Conservation (phyloP, 2,113 vertebrate genomes). For the Sisor rabdophorus region DNA sequence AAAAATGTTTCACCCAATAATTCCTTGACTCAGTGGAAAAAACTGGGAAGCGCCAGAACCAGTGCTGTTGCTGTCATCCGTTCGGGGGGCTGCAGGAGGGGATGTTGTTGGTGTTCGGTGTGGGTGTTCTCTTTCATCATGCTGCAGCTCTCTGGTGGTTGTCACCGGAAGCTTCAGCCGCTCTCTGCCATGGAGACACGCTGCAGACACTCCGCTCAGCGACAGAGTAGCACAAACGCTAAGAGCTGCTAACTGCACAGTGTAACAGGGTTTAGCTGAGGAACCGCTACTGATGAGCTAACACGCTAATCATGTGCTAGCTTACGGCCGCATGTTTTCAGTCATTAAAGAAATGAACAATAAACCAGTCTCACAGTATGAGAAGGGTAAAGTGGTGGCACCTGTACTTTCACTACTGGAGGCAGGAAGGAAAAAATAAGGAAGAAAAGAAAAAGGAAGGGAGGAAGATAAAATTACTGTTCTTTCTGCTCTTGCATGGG, state of each 20-base stretch:
- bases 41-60: constrained; percentile 6
- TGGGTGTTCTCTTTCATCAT: constrained; percentile 24
- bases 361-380: not conserved
- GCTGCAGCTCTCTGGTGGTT: constrained; percentile 20
- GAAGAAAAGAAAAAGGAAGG: too few relatives aligned
- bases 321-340: not conserved
- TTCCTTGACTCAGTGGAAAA: not conserved
- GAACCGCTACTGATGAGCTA: not conserved
- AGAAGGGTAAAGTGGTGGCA: not conserved
- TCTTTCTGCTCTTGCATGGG: not conserved
- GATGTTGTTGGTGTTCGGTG: not conserved
- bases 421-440: too few relatives aligned
- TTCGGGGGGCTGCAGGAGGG: not conserved
- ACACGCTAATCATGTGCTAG: not conserved
- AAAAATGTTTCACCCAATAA: not conserved
- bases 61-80: constrained; percentile 13
- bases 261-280: not conserved
- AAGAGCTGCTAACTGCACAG: not conserved
- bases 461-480: not conserved
- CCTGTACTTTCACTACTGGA: not conserved
- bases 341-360: not conserved
- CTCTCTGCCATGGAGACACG: not conserved
- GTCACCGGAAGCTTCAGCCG: constrained; percentile 3
- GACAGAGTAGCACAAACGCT: not conserved
- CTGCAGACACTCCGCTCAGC: not conserved